Conservation (phyloP, 2,113 vertebrate genomes). For the Oriolus oriolus region DNA sequence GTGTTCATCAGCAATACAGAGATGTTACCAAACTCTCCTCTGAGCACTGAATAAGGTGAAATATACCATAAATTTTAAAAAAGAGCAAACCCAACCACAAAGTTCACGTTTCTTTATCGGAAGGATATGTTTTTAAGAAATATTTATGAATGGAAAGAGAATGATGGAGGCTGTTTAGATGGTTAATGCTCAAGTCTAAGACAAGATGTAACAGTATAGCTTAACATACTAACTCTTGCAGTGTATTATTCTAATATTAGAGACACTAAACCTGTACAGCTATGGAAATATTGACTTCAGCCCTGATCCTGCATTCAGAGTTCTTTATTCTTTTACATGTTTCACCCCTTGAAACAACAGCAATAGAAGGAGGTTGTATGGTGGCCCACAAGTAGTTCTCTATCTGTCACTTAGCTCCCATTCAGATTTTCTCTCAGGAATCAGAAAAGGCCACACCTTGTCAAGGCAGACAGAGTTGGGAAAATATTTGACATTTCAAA, state of each 20-base stretch:
- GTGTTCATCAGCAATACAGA: background rate
- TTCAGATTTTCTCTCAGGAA: background rate
- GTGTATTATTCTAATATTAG: background rate
- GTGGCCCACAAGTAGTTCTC: background rate
- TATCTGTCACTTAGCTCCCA: background rate
- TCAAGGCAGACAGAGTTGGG: background rate
- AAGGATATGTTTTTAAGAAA: background rate
- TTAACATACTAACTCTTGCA: background rate
- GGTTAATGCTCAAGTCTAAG: background rate
- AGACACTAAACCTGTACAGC: background rate
- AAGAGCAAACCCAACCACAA: background rate
- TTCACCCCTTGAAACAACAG: background rate
- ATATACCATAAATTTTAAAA: background rate
- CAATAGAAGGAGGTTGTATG: background rate
- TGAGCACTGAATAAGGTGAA: background rate
- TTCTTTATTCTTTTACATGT: background rate
- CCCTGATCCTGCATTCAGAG: background rate
- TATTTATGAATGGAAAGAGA: background rate
- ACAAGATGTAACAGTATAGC: background rate
- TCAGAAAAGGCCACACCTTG: background rate
- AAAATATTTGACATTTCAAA: background rate
- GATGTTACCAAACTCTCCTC: background rate
- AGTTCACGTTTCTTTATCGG: background rate
- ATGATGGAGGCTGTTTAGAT: background rate
- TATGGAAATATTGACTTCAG: background rate